A percentile compares a stretch with the other conserved stretches of the same genome.
These are phyloP conservation scores for Meiosimyza platycephala DNA, from an alignment of 2,888 invertebrate genomes.

Conservation along the genomic window DNA sequence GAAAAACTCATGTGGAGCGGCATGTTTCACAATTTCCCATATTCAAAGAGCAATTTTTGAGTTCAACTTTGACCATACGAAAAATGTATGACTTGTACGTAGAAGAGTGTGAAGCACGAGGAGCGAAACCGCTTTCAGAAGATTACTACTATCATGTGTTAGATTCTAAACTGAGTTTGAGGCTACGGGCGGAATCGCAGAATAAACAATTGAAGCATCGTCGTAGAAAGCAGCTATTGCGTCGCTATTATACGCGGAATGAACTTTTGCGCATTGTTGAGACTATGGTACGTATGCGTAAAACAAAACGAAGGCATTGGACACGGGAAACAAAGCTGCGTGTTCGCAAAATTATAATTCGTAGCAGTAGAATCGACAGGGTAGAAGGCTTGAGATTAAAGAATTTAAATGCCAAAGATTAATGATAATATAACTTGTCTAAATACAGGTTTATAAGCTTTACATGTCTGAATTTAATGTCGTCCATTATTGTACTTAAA, in stretches of 20 bases:
- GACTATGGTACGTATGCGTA: background rate
- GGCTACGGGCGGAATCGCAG: background rate
- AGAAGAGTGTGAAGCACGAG: slow-evolving; percentile 13
- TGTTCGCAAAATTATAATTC: too few species aligned
- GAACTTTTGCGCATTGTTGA: slow-evolving; percentile 11
- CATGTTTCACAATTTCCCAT: slow-evolving; percentile 16
- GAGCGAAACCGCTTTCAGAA: slow-evolving; percentile 14
- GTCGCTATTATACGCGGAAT: slow-evolving; percentile 19
- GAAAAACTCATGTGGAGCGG: slow-evolving; percentile 12
- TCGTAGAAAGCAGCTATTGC: slow-evolving; percentile 4
- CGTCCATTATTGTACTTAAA: too few species aligned
- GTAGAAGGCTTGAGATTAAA: too few species aligned
- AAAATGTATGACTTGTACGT: slow-evolving; percentile 32
- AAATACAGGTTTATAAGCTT: too few species aligned
- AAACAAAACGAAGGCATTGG: background rate
- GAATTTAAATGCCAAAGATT: too few species aligned
- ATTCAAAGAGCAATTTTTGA: slow-evolving; percentile 16
- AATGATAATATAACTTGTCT: too few species aligned
- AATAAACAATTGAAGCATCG: background rate
- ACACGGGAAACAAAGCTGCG: background rate
- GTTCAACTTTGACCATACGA: slow-evolving; percentile 19
- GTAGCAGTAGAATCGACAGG: too few species aligned
- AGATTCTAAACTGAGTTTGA: slow-evolving; percentile 18
- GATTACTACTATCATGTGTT: slow-evolving; percentile 21
- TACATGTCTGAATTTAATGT: too few species aligned